These are phyloP conservation scores for Nomada lathburiana DNA, from an alignment of 2,888 invertebrate genomes.

Conservation along the genomic window DNA sequence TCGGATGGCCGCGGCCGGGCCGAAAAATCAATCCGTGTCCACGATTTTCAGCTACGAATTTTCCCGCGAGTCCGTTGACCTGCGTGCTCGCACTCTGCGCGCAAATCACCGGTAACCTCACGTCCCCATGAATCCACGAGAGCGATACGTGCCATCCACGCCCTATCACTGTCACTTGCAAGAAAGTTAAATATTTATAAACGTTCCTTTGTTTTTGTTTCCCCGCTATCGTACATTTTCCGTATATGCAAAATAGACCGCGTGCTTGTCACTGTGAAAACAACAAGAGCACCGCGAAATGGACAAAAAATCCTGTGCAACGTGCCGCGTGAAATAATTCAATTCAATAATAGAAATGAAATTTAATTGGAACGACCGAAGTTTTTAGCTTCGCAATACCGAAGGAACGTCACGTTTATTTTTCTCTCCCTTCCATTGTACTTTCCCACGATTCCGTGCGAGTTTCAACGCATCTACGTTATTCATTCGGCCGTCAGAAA, in stretches of 20 bases:
- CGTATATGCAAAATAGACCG: slow-evolving; percentile 4
- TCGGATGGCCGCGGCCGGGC: no score
- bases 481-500: not conserved
- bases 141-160: not conserved
- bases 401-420: not conserved
- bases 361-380: slow-evolving; percentile 2
- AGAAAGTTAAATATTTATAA: slow-evolving; percentile 41
- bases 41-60: slow-evolving; percentile 11
- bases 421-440: no score
- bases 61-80: not conserved
- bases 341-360: not conserved
- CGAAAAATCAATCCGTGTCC: slow-evolving; percentile 41
- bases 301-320: not conserved
- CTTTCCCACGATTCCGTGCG: not conserved
- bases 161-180: not conserved
- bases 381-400: not conserved
- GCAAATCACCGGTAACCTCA: not conserved
- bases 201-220: not conserved
- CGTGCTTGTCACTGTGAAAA: not conserved
- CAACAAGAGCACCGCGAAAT: not conserved
- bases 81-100: not conserved
- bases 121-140: slow-evolving; percentile 16
- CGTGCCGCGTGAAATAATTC: not conserved
- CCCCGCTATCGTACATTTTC: not conserved
- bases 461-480: not conserved